Evolutionary conservation across 2,797 vertebrate species (phyloP), one percentile per base, ranked within the genome.

Genomic region (Bradypodion ventrale): DNA sequence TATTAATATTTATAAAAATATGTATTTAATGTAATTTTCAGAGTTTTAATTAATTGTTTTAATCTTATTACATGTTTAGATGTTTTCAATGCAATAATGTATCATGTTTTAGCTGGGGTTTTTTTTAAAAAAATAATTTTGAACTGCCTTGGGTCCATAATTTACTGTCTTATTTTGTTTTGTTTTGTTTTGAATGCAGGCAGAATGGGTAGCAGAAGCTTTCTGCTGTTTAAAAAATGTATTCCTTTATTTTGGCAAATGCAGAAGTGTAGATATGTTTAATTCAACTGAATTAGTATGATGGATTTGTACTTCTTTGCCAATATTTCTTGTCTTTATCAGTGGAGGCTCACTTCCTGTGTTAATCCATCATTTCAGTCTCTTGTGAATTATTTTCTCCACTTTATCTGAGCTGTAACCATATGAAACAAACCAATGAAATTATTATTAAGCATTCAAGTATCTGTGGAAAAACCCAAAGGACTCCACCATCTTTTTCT

Each of bases 311-410:
- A 87, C 75, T 80, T 87, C 76, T 87, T 83, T 80, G 72, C 70
- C 76, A 83, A 80, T 80, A 75, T 83, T 83, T 62, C 81, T 75
- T 87, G 27, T 69, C 72, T 87, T 86, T 83, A 83, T 79, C 76
- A 83, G 25, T 60, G 52, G 72, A 69, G 37, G 69, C 78, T 83
- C 65, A 68, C 40, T 80, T 83, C 42, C 76, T 62, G 73, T 40
- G 29, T 37, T 87, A 87, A 78, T 78, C 76, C 63, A 69, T 75
- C 70, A 83, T 87, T 87, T 52, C 63, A 25, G 75, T 87, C 76
- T 69, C 52, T 69, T 74, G 70, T 85, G 78, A 85, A 76, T 81
- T 81, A 85, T 85, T 81, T 85, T 80, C 70, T 75, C 63, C 49
- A 76, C 32, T 21, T 60, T 83, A 80, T 87, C 77, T 66, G 46